These are phyloP conservation scores for Resseliella maxima DNA, from an alignment of 2,888 invertebrate genomes.

Conservation along the genomic window DNA sequence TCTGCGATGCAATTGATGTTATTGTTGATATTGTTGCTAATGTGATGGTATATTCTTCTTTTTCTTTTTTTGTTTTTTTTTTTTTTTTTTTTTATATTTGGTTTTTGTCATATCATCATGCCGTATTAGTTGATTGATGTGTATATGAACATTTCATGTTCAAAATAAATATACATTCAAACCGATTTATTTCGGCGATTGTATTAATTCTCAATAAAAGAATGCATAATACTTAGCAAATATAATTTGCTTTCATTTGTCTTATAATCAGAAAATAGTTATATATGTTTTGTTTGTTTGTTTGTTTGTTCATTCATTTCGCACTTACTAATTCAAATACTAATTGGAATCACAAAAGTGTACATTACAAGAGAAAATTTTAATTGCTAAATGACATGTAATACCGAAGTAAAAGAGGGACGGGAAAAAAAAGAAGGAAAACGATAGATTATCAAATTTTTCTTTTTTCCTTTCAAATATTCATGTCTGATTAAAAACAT, in stretches of 20 bases:
- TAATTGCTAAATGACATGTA: not conserved
- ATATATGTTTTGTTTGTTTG: not conserved
- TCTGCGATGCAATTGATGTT: not conserved
- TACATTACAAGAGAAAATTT: not conserved
- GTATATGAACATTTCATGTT: not conserved
- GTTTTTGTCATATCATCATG: not conserved
- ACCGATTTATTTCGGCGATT: not conserved
- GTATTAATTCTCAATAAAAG: not conserved
- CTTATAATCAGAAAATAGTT: not conserved
- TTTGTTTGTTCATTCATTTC: not conserved
- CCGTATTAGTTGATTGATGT: not conserved
- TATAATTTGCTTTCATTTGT: not conserved
- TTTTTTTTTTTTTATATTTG: not conserved
- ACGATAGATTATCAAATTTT: too few species aligned
- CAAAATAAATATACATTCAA: not conserved
- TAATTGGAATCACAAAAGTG: conserved; percentile 21
- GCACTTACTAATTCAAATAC: not conserved
- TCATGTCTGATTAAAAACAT: too few species aligned
- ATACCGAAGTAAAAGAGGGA: too few species aligned
- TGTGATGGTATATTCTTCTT: not conserved
- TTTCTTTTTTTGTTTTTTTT: not conserved
- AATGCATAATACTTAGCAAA: not conserved
- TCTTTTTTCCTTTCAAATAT: too few species aligned
- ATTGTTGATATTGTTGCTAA: not conserved
- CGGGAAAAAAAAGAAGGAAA: too few species aligned